Conservation (phyloP, 2,113 vertebrate species). For the Castor canadensis region DNA sequence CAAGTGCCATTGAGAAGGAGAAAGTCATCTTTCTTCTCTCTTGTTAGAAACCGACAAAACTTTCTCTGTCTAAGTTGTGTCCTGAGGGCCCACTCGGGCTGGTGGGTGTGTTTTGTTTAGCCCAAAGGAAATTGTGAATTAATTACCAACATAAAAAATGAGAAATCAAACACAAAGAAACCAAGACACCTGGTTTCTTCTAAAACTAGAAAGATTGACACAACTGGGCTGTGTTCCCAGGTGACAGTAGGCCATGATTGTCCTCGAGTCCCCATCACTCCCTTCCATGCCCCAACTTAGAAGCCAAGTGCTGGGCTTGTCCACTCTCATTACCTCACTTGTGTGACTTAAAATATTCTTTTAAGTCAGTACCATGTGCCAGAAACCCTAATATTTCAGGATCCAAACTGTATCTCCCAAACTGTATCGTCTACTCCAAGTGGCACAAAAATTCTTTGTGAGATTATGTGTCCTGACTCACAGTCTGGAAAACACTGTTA, state of each 20-base stretch:
- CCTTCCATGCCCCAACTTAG: not conserved
- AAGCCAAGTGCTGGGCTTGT: not conserved
- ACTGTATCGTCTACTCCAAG: not conserved
- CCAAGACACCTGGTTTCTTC: not conserved
- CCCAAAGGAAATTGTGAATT: not conserved
- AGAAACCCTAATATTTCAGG: not conserved
- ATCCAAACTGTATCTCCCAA: not conserved
- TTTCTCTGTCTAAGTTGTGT: not conserved
- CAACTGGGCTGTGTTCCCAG: not conserved
- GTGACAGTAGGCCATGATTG: too few species aligned
- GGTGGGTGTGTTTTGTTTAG: not conserved
- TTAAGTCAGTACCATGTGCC: not conserved
- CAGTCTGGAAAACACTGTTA: conserved; percentile 16
- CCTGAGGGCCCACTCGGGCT: not conserved
- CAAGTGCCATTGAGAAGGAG: not conserved
- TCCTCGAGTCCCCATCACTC: not conserved
- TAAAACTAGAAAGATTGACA: not conserved
- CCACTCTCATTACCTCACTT: not conserved
- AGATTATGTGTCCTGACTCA: conserved; percentile 33
- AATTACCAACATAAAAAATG: not conserved
- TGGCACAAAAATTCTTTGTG: not conserved
- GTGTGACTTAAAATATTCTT: not conserved
- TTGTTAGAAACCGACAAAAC: not conserved
- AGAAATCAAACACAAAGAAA: not conserved
- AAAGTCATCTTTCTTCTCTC: not conserved